Conservation (phyloP, 2,113 vertebrate species). For the Gadus chalcogrammus region DNA sequence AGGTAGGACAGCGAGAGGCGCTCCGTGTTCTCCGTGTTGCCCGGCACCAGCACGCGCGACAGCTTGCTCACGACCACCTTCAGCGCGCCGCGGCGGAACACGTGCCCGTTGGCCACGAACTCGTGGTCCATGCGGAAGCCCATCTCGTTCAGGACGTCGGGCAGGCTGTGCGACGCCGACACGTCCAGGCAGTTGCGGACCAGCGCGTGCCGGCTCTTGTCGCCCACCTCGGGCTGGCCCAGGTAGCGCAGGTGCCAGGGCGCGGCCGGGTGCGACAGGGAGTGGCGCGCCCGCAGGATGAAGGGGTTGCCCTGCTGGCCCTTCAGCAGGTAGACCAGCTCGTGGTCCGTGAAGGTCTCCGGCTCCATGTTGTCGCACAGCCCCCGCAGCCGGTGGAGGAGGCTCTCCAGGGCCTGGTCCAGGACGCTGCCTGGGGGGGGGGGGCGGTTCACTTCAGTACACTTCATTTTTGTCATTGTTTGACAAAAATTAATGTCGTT, state of each 20-base stretch:
- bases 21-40: conserved; percentile 92
- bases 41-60: conserved; percentile 87
- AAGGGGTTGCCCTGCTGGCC: conserved; percentile 97
- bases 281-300: conserved; percentile 87
- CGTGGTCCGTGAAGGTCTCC: conserved; percentile 90
- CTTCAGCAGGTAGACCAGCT: conserved; percentile 95
- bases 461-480: not conserved
- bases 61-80: conserved; percentile 95
- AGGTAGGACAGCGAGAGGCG: conserved; percentile 90
- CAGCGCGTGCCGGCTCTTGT: conserved; percentile 88
- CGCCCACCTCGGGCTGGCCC: conserved; percentile 93
- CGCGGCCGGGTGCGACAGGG: conserved; percentile 80
- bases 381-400: conserved; percentile 90
- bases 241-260: conserved; percentile 96
- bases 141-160: conserved; percentile 94
- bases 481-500: no score
- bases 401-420: conserved; percentile 92
- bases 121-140: conserved; percentile 99
- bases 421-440: conserved; percentile 83
- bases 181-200: conserved; percentile 96
- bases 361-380: conserved; percentile 97
- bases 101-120: conserved; percentile 89
- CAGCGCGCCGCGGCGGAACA: conserved; percentile 93
- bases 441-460: not conserved
- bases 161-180: conserved; percentile 88